Evolutionary conservation across 35 echinoderm and acorn worm species (phyloP).

Genomic region (Heliocidaris erythrogramma): DNA sequence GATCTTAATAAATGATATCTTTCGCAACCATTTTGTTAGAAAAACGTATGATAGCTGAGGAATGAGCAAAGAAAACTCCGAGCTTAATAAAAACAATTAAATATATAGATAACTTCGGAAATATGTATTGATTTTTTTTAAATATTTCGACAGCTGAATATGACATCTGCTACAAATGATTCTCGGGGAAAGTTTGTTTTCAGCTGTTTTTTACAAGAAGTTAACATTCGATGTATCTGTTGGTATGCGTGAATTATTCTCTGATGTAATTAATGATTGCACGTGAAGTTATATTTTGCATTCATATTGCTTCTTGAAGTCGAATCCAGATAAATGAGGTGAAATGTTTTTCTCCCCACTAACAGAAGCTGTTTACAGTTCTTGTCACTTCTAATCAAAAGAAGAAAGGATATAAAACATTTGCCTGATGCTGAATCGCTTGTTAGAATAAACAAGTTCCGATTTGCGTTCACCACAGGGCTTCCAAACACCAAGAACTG

Average conservation of each 20-base stretch:
- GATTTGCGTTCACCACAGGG: neutral
- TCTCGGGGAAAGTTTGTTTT: neutral
- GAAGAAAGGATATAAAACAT: conserved; percentile 3
- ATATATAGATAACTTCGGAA: too few relatives aligned
- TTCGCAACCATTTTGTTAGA: neutral
- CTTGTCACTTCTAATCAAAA: neutral
- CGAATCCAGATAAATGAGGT: conserved; percentile 27
- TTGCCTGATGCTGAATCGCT: neutral
- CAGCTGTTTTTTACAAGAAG: neutral
- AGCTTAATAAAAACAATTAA: too few relatives aligned
- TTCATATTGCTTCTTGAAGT: conserved; percentile 3
- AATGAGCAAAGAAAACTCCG: too few relatives aligned
- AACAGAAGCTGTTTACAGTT: conserved; percentile 34
- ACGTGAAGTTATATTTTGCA: neutral
- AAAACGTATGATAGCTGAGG: neutral
- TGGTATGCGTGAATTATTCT: neutral
- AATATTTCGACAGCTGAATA: neutral
- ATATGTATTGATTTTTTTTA: neutral
- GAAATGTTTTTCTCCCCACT: neutral
- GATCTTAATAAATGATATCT: neutral
- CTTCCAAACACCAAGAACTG: neutral
- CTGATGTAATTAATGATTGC: neutral
- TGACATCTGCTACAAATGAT: neutral
- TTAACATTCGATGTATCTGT: neutral
- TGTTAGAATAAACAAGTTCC: conserved; percentile 4